Percentiles rank a stretch among this genome's conserved stretches.
Evolutionary conservation across 2,797 vertebrate genomes (phyloP).

Genomic region (Natrix natrix): DNA sequence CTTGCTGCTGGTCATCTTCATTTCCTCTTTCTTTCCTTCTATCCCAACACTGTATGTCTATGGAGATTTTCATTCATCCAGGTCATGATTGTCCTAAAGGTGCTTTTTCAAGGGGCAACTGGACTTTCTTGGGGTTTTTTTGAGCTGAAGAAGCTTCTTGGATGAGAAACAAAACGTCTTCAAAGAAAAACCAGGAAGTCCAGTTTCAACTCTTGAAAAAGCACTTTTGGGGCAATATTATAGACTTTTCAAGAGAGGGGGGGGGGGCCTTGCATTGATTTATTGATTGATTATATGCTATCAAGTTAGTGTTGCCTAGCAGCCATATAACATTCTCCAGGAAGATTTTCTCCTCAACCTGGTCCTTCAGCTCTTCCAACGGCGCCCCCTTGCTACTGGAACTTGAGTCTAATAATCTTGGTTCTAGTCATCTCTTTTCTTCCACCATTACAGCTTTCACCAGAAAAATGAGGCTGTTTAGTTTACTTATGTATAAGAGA

Average conservation of each 20-base stretch:
- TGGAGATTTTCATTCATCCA: no score
- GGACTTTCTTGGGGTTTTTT: no score
- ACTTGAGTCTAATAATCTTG: background rate
- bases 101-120: no score
- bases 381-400: rapidly evolving
- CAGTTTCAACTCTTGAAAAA: no score
- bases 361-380: background rate
- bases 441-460: background rate
- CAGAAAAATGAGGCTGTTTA: background rate
- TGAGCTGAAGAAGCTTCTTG: no score
- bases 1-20: background rate
- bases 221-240: background rate
- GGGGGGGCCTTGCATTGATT: background rate
- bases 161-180: no score
- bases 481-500: background rate
- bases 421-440: background rate
- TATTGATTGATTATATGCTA: background rate
- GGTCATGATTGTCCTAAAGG: no score
- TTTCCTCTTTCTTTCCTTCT: background rate
- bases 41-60: background rate
- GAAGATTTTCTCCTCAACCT: background rate
- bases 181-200: no score
- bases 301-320: background rate
- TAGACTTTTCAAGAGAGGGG: background rate
- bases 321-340: background rate